Conservation (phyloP, 2,113 vertebrate genomes). For the Okapia johnstoni region DNA sequence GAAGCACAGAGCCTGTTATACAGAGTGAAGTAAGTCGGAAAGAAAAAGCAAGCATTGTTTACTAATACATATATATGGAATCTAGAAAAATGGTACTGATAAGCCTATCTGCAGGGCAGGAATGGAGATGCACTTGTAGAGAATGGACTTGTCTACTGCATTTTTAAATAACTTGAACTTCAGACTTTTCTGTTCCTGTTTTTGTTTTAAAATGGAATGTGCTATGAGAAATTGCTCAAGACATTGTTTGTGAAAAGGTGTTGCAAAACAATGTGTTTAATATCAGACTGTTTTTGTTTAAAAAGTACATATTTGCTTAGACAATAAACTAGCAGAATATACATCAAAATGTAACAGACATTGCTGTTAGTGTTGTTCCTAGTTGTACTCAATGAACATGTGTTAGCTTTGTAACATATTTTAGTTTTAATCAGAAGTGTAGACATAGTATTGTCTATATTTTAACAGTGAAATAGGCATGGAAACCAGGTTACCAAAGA, state of each 20-base stretch:
- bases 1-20: neutral
- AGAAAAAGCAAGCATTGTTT: neutral
- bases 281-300: slow-evolving; percentile 10
- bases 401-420: neutral
- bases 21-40: neutral
- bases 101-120: neutral
- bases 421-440: neutral
- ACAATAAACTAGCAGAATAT: neutral
- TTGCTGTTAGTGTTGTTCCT: neutral
- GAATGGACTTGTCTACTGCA: neutral
- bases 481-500: neutral
- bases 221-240: neutral
- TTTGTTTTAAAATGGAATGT: neutral
- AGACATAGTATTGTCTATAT: neutral
- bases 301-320: neutral
- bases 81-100: neutral
- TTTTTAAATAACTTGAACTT: neutral
- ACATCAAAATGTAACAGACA: neutral
- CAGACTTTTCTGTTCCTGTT: neutral
- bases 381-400: neutral
- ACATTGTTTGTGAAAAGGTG: neutral
- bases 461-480: neutral
- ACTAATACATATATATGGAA: neutral
- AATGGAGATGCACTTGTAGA: neutral
- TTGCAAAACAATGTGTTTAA: neutral